These are phyloP conservation scores for Arctopsyche grandis DNA, from an alignment of 1,140 invertebrate genomes.

Conservation along the genomic window DNA sequence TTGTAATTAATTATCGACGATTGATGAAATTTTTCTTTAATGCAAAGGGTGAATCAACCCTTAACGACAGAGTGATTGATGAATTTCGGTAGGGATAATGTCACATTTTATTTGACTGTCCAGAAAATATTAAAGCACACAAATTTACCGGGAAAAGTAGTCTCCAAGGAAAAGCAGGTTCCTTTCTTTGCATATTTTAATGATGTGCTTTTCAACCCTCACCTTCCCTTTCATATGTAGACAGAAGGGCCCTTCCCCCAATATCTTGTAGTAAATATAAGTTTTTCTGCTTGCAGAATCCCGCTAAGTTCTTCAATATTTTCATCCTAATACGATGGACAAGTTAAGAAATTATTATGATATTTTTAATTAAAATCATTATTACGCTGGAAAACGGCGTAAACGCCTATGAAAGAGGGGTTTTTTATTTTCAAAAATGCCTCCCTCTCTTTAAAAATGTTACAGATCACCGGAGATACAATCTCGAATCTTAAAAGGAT, in stretches of 20 bases:
- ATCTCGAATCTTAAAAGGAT: constrained; percentile 54
- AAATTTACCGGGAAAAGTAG: neutral
- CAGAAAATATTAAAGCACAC: neutral
- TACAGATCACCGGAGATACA: constrained; percentile 45
- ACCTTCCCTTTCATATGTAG: neutral
- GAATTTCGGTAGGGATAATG: too few relatives aligned
- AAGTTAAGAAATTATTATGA: too few relatives aligned
- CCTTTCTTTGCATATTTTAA: constrained; percentile 43
- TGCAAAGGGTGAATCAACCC: too few relatives aligned
- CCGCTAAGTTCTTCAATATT: constrained; percentile 31
- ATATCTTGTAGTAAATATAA: constrained; percentile 10
- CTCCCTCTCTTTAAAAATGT: constrained; percentile 50
- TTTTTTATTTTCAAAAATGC: neutral
- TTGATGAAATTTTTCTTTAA: too few relatives aligned
- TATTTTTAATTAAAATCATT: neutral
- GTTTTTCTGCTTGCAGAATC: constrained; percentile 31
- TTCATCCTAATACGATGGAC: constrained; percentile 26
- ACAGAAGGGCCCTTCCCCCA: neutral
- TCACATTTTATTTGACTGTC: too few relatives aligned
- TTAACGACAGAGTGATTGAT: too few relatives aligned
- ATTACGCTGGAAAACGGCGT: constrained; percentile 15
- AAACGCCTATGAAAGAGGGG: neutral
- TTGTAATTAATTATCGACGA: too few relatives aligned
- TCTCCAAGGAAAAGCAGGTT: constrained; percentile 25
- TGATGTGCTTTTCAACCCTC: constrained; percentile 28